phyloP scores from a whole-genome alignment of 2,888 invertebrate genomes.

The Oligia latruncula region DNA sequence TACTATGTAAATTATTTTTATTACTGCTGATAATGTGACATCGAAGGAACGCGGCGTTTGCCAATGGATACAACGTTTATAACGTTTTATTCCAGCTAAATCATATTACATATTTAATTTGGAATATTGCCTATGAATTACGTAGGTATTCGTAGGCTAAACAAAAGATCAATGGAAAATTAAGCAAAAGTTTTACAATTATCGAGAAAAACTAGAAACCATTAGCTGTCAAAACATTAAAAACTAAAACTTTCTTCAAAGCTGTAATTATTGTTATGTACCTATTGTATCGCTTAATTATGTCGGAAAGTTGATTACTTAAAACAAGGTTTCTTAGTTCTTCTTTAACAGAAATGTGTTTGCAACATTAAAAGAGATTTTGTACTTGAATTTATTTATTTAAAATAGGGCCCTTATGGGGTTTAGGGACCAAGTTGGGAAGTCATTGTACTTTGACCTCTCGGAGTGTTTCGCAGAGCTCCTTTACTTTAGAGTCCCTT shows the following conservation, averaged over 20 bases:
- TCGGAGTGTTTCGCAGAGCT: slow-evolving; percentile 21
- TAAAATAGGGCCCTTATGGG: slow-evolving; percentile 25
- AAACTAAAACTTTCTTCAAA: not conserved
- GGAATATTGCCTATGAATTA: not conserved
- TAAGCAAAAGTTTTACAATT: slow-evolving; percentile 1
- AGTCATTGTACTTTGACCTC: slow-evolving; percentile 52
- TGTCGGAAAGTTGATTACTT: not conserved
- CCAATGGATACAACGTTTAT: not conserved
- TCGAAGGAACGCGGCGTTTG: not conserved
- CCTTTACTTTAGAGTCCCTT: slow-evolving; percentile 42
- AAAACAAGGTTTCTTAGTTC: not conserved
- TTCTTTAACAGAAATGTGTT: not conserved
- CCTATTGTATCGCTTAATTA: not conserved
- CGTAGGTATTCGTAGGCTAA: not conserved
- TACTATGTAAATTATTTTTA: slow-evolving; percentile 5
- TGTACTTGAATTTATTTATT: slow-evolving; percentile 21
- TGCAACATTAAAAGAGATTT: slow-evolving; percentile 11
- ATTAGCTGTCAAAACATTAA: not conserved
- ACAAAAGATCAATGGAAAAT: not conserved
- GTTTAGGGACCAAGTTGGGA: slow-evolving; percentile 35
- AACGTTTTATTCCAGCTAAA: not conserved
- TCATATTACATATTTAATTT: not conserved
- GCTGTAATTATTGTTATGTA: not conserved
- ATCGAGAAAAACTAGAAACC: not conserved
- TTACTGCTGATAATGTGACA: slow-evolving; percentile 29